Evolutionary conservation across 1,140 invertebrate species (phyloP), one percentile per base, ranked within the genome.

Genomic region (Dendrolimus punctatus): DNA sequence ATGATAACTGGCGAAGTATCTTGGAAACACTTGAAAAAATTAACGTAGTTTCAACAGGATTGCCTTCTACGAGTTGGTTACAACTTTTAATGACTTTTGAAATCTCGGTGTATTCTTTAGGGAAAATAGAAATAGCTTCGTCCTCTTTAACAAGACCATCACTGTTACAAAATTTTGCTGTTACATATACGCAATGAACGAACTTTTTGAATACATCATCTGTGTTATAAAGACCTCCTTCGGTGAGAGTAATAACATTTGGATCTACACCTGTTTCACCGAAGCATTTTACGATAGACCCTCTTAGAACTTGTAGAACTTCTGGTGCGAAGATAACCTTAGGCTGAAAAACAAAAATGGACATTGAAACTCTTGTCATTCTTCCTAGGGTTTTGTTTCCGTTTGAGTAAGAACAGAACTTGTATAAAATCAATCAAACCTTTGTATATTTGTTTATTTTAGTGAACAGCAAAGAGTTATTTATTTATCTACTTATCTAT

Each of bases 21-120:
- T 42, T 54, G 46, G 36, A 54, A 54, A 9, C 53, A 54, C 9
- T 54, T 54, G n/a, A 54, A 48, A 38, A 9, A 46, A 8, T 48
- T 8, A 8, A 49, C n/a, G 8, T 41, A 5, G 53, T 54, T n/a
- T 54, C 53, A 2, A 42, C 39, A 2, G 46, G 38, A 39, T 53
- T 10, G 2, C 10, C 37, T 44, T 43, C 50, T 51, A 44, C 44
- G 36, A 39, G 44, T 8, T n/a, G n/a, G n/a, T 10, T 45, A 10
- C 50, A 51, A 37, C 45, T 44, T 38, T 45, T 36, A 44, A 42
- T 39, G 9, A 51, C 42, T 1, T 23, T 5, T 38, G 7, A 36
- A 38, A 48, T 45, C n/a, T 39, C n/a, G 10, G n/a, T 7, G 37
- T 44, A 9, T 49, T 49, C 48, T 49, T 49, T 49, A 4, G 50